Evolutionary conservation across 2,888 invertebrate genomes (phyloP).

Genomic region (Meloe dianella): DNA sequence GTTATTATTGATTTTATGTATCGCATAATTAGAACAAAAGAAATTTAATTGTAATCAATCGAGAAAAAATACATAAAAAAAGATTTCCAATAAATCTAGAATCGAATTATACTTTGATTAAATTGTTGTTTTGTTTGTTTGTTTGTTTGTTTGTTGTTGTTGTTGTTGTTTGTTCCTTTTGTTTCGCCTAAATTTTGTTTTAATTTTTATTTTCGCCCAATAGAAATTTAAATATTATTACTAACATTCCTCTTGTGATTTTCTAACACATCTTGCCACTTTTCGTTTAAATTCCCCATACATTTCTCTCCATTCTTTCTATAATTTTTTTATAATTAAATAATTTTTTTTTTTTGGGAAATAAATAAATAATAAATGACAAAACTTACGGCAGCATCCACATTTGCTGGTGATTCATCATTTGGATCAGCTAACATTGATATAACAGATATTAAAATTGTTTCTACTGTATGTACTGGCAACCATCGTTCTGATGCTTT

Average conservation of each 20-base stretch:
- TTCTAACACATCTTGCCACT: conserved; percentile 97
- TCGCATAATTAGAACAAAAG: not conserved
- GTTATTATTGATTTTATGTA: too few relatives aligned
- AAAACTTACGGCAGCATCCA: conserved; percentile 93
- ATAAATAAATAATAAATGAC: conserved; percentile 3
- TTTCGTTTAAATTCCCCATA: conserved; percentile 97
- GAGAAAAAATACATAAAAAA: not conserved
- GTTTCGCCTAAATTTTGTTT: too few relatives aligned
- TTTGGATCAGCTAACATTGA: conserved; percentile 99
- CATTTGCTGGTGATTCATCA: conserved; percentile 98
- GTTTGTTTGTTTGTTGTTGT: not conserved
- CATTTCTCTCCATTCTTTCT: conserved; percentile 99
- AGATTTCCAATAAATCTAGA: not conserved
- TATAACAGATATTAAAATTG: conserved; percentile 98
- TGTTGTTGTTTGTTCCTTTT: not conserved
- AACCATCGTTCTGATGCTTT: conserved; percentile 98
- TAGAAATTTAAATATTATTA: too few relatives aligned
- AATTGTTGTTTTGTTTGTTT: not conserved
- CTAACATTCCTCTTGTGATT: conserved; percentile 98
- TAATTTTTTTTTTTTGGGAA: not conserved
- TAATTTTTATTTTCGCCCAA: too few relatives aligned
- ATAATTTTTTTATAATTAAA: conserved; percentile 51
- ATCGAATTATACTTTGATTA: not conserved
- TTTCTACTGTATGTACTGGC: conserved; percentile 98
- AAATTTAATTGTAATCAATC: not conserved